phyloP scores from a whole-genome alignment of 2,797 vertebrate species.

The Aeoliscus strigatus region DNA sequence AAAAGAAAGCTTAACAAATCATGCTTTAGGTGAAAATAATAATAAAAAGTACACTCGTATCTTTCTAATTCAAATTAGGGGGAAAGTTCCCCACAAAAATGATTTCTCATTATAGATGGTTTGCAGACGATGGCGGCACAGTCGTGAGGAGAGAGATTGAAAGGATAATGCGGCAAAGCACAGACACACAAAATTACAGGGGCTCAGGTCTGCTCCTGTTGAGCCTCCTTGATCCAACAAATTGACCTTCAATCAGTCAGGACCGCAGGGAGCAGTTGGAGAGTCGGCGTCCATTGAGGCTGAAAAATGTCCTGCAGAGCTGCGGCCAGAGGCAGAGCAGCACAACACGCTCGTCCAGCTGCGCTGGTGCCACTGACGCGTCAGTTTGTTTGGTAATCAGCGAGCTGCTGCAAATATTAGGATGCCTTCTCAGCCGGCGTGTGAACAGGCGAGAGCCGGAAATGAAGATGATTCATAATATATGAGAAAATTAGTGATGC shows the following conservation, averaged over 20 bases:
- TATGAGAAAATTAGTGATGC: slow-evolving; percentile 23
- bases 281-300: slow-evolving; percentile 44
- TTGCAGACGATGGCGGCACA: too few relatives aligned
- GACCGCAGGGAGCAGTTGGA: slow-evolving; percentile 53
- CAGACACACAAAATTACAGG: slow-evolving; percentile 43
- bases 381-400: slow-evolving; percentile 49
- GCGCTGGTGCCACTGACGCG: slow-evolving; percentile 34
- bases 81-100: not conserved
- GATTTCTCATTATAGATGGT: too few relatives aligned
- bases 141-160: slow-evolving; percentile 1
- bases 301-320: slow-evolving; percentile 52
- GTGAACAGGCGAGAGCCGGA: slow-evolving; percentile 30
- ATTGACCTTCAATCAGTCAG: slow-evolving; percentile 55
- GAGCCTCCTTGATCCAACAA: slow-evolving; percentile 43
- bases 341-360: slow-evolving; percentile 34
- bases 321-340: slow-evolving; percentile 36
- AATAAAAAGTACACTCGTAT: too few relatives aligned
- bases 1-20: slow-evolving; percentile 2
- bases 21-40: slow-evolving; percentile 2
- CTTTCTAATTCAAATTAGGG: slow-evolving; percentile 2
- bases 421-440: slow-evolving; percentile 38
- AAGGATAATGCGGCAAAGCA: slow-evolving; percentile 28
- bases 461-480: slow-evolving; percentile 44
- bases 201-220: slow-evolving; percentile 22
- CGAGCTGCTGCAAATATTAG: slow-evolving; percentile 48